Evolutionary conservation across 1,140 invertebrate species (phyloP).

Genomic region (Euwallacea similis): DNA sequence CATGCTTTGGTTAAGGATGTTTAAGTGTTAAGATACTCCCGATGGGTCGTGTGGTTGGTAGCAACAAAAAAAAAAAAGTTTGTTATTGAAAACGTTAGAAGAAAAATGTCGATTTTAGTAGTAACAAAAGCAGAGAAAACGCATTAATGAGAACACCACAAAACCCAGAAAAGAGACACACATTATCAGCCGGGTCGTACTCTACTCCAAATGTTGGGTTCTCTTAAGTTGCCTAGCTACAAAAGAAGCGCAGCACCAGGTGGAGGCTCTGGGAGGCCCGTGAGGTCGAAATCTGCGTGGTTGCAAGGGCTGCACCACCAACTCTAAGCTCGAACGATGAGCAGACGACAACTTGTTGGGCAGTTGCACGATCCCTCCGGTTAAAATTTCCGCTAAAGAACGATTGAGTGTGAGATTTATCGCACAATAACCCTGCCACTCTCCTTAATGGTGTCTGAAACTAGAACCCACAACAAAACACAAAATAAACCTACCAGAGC

Average conservation of each 20-base stretch:
- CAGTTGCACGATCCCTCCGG: conserved; percentile 67
- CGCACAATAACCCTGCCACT: neutral
- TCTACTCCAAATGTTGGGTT: conserved; percentile 62
- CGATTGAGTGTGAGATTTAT: neutral
- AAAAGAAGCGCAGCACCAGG: conserved; percentile 65
- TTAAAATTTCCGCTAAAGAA: conserved; percentile 56
- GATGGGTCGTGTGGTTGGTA: too few relatives aligned
- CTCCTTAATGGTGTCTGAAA: neutral
- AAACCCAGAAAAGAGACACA: conserved; percentile 20
- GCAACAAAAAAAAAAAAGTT: too few relatives aligned
- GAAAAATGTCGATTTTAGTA: neutral
- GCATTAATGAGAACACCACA: conserved; percentile 6
- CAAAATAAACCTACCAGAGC: conserved; percentile 68
- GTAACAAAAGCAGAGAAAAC: conserved; percentile 6
- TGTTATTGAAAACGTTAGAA: too few relatives aligned
- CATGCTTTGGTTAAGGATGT: too few relatives aligned
- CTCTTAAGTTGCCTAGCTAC: conserved; percentile 61
- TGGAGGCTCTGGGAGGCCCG: conserved; percentile 58
- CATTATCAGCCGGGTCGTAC: conserved; percentile 6
- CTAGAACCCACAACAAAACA: neutral
- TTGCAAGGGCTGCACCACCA: conserved; percentile 50
- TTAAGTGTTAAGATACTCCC: too few relatives aligned
- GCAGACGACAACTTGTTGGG: conserved; percentile 62
- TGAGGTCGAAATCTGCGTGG: conserved; percentile 53
- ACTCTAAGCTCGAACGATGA: conserved; percentile 54